Percentiles rank a stretch among this genome's conserved stretches.
These are phyloP conservation scores for Calliphora vicina DNA, from an alignment of 1,140 invertebrate species.

Conservation along the genomic window DNA sequence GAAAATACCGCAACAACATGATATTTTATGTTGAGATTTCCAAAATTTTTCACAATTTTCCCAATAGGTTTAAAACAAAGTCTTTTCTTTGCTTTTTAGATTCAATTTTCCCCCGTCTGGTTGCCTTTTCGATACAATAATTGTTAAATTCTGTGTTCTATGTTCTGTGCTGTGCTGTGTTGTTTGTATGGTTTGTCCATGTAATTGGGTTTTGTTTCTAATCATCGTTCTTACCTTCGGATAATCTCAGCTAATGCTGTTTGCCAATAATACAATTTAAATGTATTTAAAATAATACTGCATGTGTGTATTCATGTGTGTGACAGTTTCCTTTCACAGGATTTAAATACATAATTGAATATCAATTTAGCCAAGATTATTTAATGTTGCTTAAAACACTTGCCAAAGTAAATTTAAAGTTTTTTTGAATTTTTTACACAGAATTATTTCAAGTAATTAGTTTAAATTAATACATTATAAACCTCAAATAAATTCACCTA, in stretches of 20 bases:
- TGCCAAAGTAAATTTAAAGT: no score
- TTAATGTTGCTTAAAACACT: no score
- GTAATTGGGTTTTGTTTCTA: slow-evolving; percentile 62
- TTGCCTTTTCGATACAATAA: no score
- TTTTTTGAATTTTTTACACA: no score
- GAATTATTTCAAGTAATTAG: no score
- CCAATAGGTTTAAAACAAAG: slow-evolving; percentile 28
- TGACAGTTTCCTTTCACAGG: no score
- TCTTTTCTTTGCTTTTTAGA: neutral
- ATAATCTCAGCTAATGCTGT: slow-evolving; percentile 61
- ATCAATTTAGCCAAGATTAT: no score
- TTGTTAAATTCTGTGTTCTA: no score
- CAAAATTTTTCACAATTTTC: slow-evolving; percentile 16
- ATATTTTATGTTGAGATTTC: slow-evolving; percentile 7
- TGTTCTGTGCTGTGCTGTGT: neutral
- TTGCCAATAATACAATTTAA: slow-evolving; percentile 43
- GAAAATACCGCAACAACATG: slow-evolving; percentile 44
- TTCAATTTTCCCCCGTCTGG: neutral
- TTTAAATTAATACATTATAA: no score
- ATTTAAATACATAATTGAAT: no score
- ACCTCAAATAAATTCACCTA: no score
- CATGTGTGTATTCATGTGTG: no score
- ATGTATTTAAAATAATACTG: slow-evolving; percentile 15
- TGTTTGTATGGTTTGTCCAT: slow-evolving; percentile 33
- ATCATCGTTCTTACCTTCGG: slow-evolving; percentile 61